phyloP scores from a whole-genome alignment of 2,113 vertebrate genomes.

The Sinocyclocheilus maitianheensis region DNA sequence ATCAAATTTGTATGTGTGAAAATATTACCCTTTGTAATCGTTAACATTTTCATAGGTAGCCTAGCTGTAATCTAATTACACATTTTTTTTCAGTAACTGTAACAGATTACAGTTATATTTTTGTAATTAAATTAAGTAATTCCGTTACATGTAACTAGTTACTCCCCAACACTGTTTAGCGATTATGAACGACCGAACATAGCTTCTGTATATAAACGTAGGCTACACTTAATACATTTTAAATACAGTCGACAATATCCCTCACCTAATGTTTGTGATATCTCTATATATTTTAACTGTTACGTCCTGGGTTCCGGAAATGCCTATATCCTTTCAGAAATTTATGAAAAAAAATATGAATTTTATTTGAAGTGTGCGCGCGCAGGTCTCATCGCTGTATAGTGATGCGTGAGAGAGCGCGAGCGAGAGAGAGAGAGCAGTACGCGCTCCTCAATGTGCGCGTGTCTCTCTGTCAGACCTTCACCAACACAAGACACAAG shows the following conservation, averaged over 20 bases:
- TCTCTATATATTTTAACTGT: not conserved
- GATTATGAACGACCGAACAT: not conserved
- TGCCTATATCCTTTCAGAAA: not conserved
- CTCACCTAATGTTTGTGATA: not conserved
- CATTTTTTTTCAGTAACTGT: too few species aligned
- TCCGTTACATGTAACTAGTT: too few species aligned
- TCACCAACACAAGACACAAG: constrained; percentile 27
- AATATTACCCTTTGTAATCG: too few species aligned
- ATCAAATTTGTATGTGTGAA: too few species aligned
- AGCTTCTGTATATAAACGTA: not conserved
- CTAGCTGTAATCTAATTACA: too few species aligned
- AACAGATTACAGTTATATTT: too few species aligned
- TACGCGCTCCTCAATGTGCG: not conserved
- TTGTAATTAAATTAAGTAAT: too few species aligned
- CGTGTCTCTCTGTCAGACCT: constrained; percentile 1
- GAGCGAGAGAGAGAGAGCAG: not conserved
- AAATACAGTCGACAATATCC: not conserved
- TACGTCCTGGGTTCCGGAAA: not conserved
- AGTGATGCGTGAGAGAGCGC: constrained; percentile 1
- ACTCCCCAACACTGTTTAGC: too few species aligned
- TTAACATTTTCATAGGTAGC: too few species aligned
- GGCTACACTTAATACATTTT: not conserved
- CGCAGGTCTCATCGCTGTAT: not conserved
- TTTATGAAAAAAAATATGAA: not conserved
- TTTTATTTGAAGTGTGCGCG: not conserved